These are phyloP conservation scores for Columba livia DNA, from an alignment of 2,113 vertebrate genomes.

Conservation along the genomic window DNA sequence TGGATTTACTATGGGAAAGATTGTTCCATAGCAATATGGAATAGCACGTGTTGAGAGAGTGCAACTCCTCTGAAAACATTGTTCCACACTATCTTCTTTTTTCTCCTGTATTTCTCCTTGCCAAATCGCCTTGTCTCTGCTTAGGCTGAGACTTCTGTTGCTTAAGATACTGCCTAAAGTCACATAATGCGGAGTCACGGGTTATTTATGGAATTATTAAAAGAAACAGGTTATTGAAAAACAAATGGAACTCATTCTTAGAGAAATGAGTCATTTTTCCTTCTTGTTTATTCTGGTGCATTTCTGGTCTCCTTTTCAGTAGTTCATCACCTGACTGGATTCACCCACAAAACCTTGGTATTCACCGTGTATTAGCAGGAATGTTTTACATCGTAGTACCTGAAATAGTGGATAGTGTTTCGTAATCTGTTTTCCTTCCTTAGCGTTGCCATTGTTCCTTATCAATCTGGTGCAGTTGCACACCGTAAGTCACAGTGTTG, in stretches of 20 bases:
- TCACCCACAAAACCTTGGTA: background rate
- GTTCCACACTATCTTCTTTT: background rate
- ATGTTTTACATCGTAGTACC: background rate
- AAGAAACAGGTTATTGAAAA: background rate
- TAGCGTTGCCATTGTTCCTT: conserved; percentile 17
- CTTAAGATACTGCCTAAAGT: background rate
- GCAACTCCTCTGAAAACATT: background rate
- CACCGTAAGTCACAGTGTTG: background rate
- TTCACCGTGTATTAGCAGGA: background rate
- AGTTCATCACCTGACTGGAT: background rate
- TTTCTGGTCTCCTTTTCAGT: background rate
- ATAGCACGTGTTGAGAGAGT: background rate
- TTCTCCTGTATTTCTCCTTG: background rate
- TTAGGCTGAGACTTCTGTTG: background rate
- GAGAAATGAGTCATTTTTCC: background rate
- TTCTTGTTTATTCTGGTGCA: background rate
- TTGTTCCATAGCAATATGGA: background rate
- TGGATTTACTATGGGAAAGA: background rate
- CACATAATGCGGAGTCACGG: background rate
- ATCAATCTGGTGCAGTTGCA: conserved; percentile 55
- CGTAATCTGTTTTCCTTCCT: background rate
- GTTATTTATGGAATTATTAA: background rate
- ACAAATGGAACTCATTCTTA: background rate
- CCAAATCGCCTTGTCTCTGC: background rate
- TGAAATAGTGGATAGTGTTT: background rate